Evolutionary conservation across 1,140 invertebrate species (phyloP).

Genomic region (Drosophila dunni): DNA sequence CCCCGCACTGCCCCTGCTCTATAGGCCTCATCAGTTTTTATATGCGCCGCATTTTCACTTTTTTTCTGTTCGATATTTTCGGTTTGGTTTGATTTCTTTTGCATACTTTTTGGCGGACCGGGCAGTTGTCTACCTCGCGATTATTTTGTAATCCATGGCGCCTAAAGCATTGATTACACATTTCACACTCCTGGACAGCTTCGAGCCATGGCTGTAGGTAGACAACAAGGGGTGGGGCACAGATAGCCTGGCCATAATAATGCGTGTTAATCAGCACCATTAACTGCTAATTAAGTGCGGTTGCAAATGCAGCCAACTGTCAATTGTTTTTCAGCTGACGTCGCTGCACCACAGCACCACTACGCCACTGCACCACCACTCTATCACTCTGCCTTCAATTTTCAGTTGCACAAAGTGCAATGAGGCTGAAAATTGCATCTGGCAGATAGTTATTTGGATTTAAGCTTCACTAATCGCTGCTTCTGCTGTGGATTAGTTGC

Average conservation of each 20-base stretch:
- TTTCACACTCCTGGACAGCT: constrained; percentile 54
- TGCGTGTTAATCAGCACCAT: constrained; percentile 82
- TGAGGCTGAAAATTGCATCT: constrained; percentile 69
- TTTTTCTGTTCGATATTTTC: constrained; percentile 42
- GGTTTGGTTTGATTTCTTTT: constrained; percentile 38
- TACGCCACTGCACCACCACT: too few relatives aligned
- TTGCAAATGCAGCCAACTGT: constrained; percentile 78
- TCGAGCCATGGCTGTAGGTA: background rate
- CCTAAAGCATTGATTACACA: constrained; percentile 78
- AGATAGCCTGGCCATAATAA: constrained; percentile 59
- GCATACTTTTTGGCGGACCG: constrained; percentile 67
- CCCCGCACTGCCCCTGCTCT: background rate
- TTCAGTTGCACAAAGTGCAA: constrained; percentile 46
- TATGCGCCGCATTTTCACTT: constrained; percentile 42
- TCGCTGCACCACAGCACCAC: constrained; percentile 12
- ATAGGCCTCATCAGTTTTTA: constrained; percentile 45
- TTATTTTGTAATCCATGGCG: constrained; percentile 76
- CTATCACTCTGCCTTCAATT: constrained; percentile 20
- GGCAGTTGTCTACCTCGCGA: constrained; percentile 37
- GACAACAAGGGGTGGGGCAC: background rate
- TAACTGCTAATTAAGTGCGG: constrained; percentile 83
- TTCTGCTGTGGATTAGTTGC: background rate
- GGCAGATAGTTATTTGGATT: constrained; percentile 41
- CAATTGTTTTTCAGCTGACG: constrained; percentile 63
- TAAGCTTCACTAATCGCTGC: constrained; percentile 46